Base-by-base conservation (phyloP, 2,888 invertebrate genomes). In the Melanophora roralis region DNA sequence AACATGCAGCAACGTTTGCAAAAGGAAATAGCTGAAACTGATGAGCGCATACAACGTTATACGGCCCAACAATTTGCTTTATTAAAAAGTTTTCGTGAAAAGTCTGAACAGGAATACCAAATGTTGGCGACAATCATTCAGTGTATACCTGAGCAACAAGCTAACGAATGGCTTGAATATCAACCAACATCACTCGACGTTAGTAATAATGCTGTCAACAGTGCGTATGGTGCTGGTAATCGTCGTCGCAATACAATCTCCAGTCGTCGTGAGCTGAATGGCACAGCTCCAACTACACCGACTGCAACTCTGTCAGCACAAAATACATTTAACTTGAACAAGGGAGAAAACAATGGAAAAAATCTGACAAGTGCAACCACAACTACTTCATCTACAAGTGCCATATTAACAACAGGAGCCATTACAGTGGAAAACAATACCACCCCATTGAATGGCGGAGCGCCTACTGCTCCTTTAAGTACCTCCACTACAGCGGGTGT, bases 51-150 rank as follows among this genome's bases (percentile, higher is more conserved):
- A 78, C 93, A 94, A 85, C 92, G 92, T 78, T 96, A 92, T 89
- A 93, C 94, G 81, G 94, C 94, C 85, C 93, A 94, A 86, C 94
- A 95, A 86, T 95, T 94, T 91, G 92, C 93, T 78, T 91, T 93
- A 83, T 92, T 95, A 84, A 95, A 96, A 86, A 92, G 92, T 82
- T 93, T 93, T 88, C 93, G 93, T 85, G 94, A 94, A 88, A 93
- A 92, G 86, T 94, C 94, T 81, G 94, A 94, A 85, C 93, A 92
- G 85, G 95, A 96, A 89, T 93, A 93, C 87, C 92, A 93, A 88
- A 91, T 92, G 88, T 92, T 93, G 90, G 90, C 92, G 88, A 93
- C 93, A 92, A 82, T 85, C 57, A 85, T 89, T 49, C 86, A 86
- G 69, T 84, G 81, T 80, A 83, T 89, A 83, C 86, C 89, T 83